A percentile compares a stretch with the other conserved stretches of the same genome.
Evolutionary conservation across 2,888 invertebrate genomes (phyloP).

Genomic region (Andrena bucephala): DNA sequence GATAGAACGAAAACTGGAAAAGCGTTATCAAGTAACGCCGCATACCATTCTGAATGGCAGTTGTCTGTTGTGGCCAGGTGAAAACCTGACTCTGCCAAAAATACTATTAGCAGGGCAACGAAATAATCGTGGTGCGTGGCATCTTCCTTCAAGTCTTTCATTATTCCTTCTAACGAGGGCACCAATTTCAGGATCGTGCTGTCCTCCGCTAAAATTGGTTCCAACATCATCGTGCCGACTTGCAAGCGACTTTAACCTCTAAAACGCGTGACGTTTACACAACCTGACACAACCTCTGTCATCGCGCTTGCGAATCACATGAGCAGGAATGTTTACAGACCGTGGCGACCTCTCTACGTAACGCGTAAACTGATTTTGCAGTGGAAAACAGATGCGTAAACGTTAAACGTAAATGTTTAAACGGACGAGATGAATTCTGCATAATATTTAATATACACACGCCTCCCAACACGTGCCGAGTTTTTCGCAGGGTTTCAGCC

Average conservation of each 20-base stretch:
- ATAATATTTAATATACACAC: neutral
- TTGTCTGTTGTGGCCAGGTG: conserved; percentile 42
- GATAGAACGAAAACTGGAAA: neutral
- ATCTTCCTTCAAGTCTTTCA: conserved; percentile 64
- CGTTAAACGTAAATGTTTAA: neutral
- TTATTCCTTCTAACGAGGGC: conserved; percentile 68
- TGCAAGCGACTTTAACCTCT: conserved; percentile 13
- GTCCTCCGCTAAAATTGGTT: conserved; percentile 76
- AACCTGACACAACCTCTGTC: conserved; percentile 24
- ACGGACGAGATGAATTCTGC: neutral
- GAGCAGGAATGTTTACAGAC: neutral
- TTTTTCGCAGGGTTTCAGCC: no score
- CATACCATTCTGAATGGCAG: conserved; percentile 5
- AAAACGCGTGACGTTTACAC: neutral
- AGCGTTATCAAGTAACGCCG: neutral
- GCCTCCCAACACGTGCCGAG: neutral
- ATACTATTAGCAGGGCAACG: conserved; percentile 75
- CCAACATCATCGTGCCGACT: conserved; percentile 39
- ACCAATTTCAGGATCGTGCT: conserved; percentile 70
- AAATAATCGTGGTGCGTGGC: conserved; percentile 77
- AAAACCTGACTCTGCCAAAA: conserved; percentile 78
- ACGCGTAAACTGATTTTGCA: neutral
- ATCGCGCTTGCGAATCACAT: no score
- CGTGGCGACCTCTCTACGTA: conserved; percentile 26
- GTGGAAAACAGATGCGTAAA: neutral